Percentiles rank a stretch among this genome's conserved stretches.
Evolutionary conservation across 2,888 invertebrate genomes (phyloP).

Genomic region (Pyrgus malvae): DNA sequence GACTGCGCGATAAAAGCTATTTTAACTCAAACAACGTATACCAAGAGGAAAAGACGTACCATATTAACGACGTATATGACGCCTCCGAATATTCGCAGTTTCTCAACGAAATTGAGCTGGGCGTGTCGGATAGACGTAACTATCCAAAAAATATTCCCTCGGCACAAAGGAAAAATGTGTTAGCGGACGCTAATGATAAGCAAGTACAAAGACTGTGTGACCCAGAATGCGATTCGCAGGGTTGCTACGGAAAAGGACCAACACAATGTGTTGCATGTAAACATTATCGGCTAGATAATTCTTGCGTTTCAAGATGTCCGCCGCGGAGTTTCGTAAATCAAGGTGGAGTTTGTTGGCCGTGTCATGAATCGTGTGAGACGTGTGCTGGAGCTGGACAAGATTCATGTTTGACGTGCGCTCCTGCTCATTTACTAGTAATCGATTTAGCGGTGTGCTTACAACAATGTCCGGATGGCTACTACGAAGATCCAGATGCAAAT

Average conservation of each 20-base stretch:
- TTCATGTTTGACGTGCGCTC: conserved; percentile 92
- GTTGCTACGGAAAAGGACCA: conserved; percentile 92
- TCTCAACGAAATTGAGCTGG: conserved; percentile 74
- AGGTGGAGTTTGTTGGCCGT: conserved; percentile 91
- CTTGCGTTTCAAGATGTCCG: conserved; percentile 92
- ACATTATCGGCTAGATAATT: conserved; percentile 91
- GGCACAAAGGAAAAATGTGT: conserved; percentile 81
- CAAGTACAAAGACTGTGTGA: conserved; percentile 87
- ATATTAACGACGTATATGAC: conserved; percentile 84
- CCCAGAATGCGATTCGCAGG: conserved; percentile 88
- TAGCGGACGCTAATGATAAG: conserved; percentile 83
- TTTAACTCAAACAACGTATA: conserved; percentile 71
- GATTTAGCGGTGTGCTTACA: conserved; percentile 93
- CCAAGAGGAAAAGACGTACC: conserved; percentile 77
- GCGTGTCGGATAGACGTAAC: conserved; percentile 83
- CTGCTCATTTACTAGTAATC: conserved; percentile 90
- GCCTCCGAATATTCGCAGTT: conserved; percentile 82
- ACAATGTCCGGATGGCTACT: conserved; percentile 94
- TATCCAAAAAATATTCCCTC: conserved; percentile 86
- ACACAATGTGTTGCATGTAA: conserved; percentile 92
- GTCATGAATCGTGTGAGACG: conserved; percentile 94
- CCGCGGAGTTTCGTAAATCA: conserved; percentile 92
- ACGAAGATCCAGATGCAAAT: conserved; percentile 88
- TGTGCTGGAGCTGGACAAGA: conserved; percentile 94
- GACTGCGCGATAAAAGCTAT: conserved; percentile 83